A percentile compares a stretch with the other conserved stretches of the same genome.
Evolutionary conservation across 2,888 invertebrate species (phyloP).

Genomic region (Omphaloscelis lunosa): DNA sequence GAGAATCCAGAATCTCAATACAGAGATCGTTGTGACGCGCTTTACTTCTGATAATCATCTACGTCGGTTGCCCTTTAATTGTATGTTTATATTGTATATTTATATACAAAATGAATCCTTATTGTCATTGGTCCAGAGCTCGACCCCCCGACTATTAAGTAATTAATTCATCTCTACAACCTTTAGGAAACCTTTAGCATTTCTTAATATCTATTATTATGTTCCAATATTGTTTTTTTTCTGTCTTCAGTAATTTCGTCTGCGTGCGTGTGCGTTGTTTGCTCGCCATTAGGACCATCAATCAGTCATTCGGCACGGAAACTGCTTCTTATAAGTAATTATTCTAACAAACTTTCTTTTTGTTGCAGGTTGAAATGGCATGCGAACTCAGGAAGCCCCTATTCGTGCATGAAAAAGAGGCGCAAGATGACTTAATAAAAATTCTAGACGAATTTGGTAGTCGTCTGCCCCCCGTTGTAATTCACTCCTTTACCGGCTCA

Average conservation of each 20-base stretch:
- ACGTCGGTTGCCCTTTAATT: no score
- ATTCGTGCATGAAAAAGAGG: constrained; percentile 97
- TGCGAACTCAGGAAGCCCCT: constrained; percentile 96
- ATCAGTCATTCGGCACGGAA: constrained; percentile 8
- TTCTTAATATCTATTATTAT: not conserved
- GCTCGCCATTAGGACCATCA: not conserved
- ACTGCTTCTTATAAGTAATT: constrained; percentile 3
- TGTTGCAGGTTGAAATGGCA: constrained; percentile 94
- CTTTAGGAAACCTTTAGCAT: not conserved
- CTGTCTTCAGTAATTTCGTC: not conserved
- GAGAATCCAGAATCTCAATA: no score
- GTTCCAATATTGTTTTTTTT: no score
- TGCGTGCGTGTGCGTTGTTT: not conserved
- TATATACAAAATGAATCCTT: no score
- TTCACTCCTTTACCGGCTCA: constrained; percentile 98
- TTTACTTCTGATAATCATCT: no score
- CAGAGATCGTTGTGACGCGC: no score
- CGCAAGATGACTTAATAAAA: constrained; percentile 95
- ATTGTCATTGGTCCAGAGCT: no score
- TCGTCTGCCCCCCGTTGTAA: constrained; percentile 94
- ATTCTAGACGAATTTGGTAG: constrained; percentile 89
- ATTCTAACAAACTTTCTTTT: constrained; percentile 18
- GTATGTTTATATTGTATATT: no score
- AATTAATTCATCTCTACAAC: not conserved
- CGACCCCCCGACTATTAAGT: no score